Percentiles rank a stretch among this genome's conserved stretches.
phyloP scores from a whole-genome alignment of 2,113 vertebrate species.

The Danio rerio region DNA sequence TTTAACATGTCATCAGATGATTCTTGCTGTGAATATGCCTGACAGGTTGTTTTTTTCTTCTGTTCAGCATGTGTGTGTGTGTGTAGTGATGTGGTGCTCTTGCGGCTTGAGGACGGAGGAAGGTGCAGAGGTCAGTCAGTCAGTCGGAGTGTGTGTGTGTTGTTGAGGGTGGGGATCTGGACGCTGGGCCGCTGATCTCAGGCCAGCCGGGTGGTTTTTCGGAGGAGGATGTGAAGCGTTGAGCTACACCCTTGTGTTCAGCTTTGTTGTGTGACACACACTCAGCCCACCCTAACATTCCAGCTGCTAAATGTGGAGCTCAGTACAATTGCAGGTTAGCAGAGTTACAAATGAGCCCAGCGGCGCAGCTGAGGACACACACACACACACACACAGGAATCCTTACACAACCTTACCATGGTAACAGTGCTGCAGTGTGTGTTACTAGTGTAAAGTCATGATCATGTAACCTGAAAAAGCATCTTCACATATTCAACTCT shows the following conservation, averaged over 20 bases:
- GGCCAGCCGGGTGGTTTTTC: conserved; percentile 67
- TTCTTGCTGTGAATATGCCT: no score
- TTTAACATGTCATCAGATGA: no score
- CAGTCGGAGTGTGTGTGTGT: conserved; percentile 50
- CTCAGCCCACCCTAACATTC: conserved; percentile 78
- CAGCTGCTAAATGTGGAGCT: conserved; percentile 79
- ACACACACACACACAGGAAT: conserved; percentile 44
- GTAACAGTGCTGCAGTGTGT: background rate
- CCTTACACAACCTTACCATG: background rate
- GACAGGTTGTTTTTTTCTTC: no score
- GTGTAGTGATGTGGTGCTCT: no score
- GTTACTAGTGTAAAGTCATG: background rate
- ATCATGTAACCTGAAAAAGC: background rate
- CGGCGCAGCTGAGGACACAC: conserved; percentile 69
- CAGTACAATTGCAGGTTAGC: conserved; percentile 84
- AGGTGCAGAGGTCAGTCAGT: no score
- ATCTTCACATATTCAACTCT: no score
- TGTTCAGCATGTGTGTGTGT: no score
- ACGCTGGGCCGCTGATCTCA: conserved; percentile 64
- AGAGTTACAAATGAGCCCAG: conserved; percentile 74
- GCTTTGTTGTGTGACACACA: conserved; percentile 78
- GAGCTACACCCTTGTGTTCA: conserved; percentile 76
- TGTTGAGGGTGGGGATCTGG: conserved; percentile 69
- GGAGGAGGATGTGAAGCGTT: conserved; percentile 77
- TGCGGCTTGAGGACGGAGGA: no score